Conservation (phyloP, 2,113 vertebrate genomes). For the Chloroceryle aenea region DNA sequence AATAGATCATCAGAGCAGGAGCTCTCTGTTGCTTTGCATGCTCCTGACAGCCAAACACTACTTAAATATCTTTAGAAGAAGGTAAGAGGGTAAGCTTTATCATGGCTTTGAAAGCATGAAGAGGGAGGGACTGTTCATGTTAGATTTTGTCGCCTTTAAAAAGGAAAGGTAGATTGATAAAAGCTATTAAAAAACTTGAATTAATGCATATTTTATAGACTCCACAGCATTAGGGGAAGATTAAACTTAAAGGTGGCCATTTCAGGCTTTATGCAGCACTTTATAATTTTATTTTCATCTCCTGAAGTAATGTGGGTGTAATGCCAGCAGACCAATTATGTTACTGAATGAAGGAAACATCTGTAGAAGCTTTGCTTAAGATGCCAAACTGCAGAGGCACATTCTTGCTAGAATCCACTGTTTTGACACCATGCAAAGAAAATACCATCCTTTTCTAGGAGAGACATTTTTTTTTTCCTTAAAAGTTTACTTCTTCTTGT, state of each 20-base stretch:
- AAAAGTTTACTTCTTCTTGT: neutral
- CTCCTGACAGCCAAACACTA: slow-evolving; percentile 6
- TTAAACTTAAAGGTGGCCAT: slow-evolving; percentile 76
- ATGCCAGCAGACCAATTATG: slow-evolving; percentile 72
- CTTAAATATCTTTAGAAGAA: slow-evolving; percentile 29
- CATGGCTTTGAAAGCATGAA: neutral
- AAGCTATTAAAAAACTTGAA: slow-evolving; percentile 75
- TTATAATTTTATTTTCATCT: slow-evolving; percentile 74
- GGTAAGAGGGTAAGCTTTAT: slow-evolving; percentile 24
- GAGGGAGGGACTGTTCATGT: neutral
- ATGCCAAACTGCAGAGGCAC: slow-evolving; percentile 4
- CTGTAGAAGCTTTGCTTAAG: slow-evolving; percentile 24
- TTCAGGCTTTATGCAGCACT: slow-evolving; percentile 68
- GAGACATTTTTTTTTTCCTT: neutral
- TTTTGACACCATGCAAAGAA: neutral
- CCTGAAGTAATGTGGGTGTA: slow-evolving; percentile 43
- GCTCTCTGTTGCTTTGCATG: slow-evolving; percentile 1
- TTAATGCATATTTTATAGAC: slow-evolving; percentile 80
- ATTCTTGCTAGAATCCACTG: neutral
- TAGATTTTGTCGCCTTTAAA: slow-evolving; percentile 54
- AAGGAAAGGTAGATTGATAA: slow-evolving; percentile 70
- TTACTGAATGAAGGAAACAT: slow-evolving; percentile 19
- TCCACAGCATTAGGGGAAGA: slow-evolving; percentile 71
- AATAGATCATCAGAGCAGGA: neutral
- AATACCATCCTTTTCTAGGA: neutral